Evolutionary conservation across 1,140 invertebrate genomes (phyloP), one percentile per base, ranked within the genome.

Genomic region (Diachasma alloeum): DNA sequence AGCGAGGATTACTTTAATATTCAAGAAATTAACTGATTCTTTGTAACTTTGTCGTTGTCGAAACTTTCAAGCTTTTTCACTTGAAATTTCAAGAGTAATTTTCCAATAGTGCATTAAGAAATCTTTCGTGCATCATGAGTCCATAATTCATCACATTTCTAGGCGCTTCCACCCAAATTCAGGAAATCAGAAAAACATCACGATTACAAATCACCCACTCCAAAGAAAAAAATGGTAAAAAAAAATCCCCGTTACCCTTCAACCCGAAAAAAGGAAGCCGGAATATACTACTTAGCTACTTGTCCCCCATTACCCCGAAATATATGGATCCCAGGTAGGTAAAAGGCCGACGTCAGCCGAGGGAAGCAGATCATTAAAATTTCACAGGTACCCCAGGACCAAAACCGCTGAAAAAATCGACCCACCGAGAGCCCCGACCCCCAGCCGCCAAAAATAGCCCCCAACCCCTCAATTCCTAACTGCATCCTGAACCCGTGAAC

Each of bases 351-450:
- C 71, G 78, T 77, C 75, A 77, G 78, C 74, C 74, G 79, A 82
- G 79, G 79, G 67, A 81, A 67, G 81, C 53, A 78, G 81, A 84
- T 87, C 81, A 80, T 86, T 87, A 82, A 85, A 87, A 84, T 85
- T 85, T 85, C 79, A 83, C 75, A 75, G 39, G 73, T 53, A 53
- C 56, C 75, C 75, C 31, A 79, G 66, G 71, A 26, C 63, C 71
- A 74, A 76, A 68, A 66, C 56, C 69, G 46, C 17, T 48, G 48
- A 63, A 71, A 69, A 46, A 75, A 24, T 48, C 19, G 26, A 31
- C 31, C 31, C 2, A 31, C 31, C 6, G 2, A 31, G 31, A 3
- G 31, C 31, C 31, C 31, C 31, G 2, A 31, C 31, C 31, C 31
- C 31, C 31, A 31, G 6, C 31, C 6, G 6, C 31, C 2, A 69